These are phyloP conservation scores for Pristionchus mayeri DNA, from an alignment of 2,888 invertebrate genomes.

Conservation along the genomic window DNA sequence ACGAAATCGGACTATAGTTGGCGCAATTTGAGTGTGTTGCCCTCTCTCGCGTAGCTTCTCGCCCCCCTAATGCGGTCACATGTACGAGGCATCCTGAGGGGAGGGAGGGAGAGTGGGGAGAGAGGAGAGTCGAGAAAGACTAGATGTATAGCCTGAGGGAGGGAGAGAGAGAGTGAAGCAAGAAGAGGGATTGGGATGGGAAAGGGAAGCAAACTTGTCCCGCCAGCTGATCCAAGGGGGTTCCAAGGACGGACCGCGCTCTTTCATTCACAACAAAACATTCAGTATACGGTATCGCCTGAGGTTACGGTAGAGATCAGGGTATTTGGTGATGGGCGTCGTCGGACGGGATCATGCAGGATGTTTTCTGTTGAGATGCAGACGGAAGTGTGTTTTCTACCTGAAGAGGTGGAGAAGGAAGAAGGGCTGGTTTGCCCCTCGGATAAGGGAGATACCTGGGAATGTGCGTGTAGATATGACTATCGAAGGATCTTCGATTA, in stretches of 20 bases:
- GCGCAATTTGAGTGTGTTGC: constrained; percentile 41
- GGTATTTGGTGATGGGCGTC: too few relatives aligned
- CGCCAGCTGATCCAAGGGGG: constrained; percentile 7
- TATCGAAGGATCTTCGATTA: too few relatives aligned
- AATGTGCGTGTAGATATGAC: too few relatives aligned
- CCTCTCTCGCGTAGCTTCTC: constrained; percentile 22
- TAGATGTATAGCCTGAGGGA: too few relatives aligned
- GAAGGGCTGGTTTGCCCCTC: neutral
- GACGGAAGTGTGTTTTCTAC: constrained; percentile 7
- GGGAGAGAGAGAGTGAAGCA: neutral
- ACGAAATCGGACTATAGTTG: neutral
- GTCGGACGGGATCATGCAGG: too few relatives aligned
- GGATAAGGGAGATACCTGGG: too few relatives aligned
- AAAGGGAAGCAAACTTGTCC: constrained; percentile 4
- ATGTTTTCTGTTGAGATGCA: constrained; percentile 16
- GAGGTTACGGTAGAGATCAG: neutral
- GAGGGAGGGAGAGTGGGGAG: neutral
- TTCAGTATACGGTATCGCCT: neutral
- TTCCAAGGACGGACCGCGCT: constrained; percentile 19
- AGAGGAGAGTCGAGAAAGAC: constrained; percentile 3
- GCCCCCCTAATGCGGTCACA: constrained; percentile 42
- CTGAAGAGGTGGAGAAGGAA: neutral
- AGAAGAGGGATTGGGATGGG: neutral
- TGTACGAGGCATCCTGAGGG: constrained; percentile 35
- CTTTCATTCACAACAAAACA: too few relatives aligned